Evolutionary conservation across 2,888 invertebrate species (phyloP), one percentile per base, ranked within the genome.

Genomic region (Baccha elongata): DNA sequence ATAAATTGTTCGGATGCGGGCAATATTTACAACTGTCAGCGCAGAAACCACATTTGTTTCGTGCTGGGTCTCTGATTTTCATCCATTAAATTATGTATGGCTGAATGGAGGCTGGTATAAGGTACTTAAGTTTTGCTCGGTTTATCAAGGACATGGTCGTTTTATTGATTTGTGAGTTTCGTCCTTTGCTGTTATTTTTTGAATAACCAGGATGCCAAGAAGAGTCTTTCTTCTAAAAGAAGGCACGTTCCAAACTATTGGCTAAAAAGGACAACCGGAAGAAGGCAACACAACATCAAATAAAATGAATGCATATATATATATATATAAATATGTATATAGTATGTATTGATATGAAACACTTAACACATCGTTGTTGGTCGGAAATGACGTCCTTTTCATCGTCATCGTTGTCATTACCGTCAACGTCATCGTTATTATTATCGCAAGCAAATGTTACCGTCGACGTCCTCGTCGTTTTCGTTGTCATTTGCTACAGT

Each of bases 351-450:
- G 32, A 53, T 68, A 55, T 75, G 67, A 75, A 71, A 81, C 71
- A 71, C 75, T 81, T 75, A 71, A 75, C 81, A 81, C 81, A 81
- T 81, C 60, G 67, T 81, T 52, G 40, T 50, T 75, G 50, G 65
- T 11, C 29, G 46, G 67, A 65, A 67, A 75, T 81, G 71, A 75
- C 67, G 71, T 81, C 75, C 75, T 75, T 67, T 75, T 72, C 53
- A 62, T 50, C 65, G 71, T 62, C 75, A 72, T 75, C 60, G 67
- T 53, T 71, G 71, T 75, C 60, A 64, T 75, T 52, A 75, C 17
- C 71, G 60, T 53, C 60, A 46, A 10, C 53, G 46, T 69, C 68
- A 60, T 50, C 60, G 44, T 60, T 37, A 19, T 48, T 44, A 60
- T 64, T 8, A 19, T 21, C 37, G 48, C 48, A 35, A 58, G 21